Conservation (phyloP, 2,113 vertebrate genomes). For the Ptychochromis oligacanthus region DNA sequence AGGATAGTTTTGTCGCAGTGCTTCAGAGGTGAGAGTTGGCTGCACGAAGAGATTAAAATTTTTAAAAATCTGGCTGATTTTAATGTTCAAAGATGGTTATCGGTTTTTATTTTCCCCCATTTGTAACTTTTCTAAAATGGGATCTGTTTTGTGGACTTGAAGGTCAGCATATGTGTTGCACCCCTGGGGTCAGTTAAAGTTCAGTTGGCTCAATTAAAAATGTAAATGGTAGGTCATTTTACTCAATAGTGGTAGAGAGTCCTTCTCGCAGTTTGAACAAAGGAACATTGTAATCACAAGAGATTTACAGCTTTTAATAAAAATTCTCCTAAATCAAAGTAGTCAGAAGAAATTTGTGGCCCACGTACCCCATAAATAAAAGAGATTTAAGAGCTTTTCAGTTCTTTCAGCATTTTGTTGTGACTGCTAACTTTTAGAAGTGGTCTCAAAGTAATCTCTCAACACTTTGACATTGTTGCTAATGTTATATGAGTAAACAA, state of each 20-base stretch:
- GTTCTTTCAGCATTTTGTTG: not conserved
- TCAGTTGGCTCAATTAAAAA: conserved; percentile 28
- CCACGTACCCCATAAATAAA: not conserved
- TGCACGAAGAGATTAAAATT: not conserved
- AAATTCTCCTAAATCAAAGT: conserved; percentile 23
- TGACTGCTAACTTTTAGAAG: not conserved
- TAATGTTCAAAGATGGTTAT: not conserved
- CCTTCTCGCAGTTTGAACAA: conserved; percentile 2
- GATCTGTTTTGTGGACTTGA: not conserved
- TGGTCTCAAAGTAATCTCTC: not conserved
- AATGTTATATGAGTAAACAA: not conserved
- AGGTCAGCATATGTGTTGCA: not conserved
- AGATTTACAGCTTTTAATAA: conserved; percentile 24
- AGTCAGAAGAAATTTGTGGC: not conserved
- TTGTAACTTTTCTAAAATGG: not conserved
- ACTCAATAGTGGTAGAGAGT: not conserved
- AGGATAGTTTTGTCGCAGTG: conserved; percentile 35
- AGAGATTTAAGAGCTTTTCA: not conserved
- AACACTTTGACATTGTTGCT: not conserved
- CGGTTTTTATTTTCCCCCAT: not conserved
- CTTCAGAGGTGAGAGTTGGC: conserved; percentile 14
- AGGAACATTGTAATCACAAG: not conserved
- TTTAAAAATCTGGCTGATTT: not conserved
- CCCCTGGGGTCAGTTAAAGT: conserved; percentile 16
- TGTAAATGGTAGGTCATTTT: conserved; percentile 4